Evolutionary conservation across 2,113 vertebrate species (phyloP), one percentile per base, ranked within the genome.

Genomic region (Pitta sordida): DNA sequence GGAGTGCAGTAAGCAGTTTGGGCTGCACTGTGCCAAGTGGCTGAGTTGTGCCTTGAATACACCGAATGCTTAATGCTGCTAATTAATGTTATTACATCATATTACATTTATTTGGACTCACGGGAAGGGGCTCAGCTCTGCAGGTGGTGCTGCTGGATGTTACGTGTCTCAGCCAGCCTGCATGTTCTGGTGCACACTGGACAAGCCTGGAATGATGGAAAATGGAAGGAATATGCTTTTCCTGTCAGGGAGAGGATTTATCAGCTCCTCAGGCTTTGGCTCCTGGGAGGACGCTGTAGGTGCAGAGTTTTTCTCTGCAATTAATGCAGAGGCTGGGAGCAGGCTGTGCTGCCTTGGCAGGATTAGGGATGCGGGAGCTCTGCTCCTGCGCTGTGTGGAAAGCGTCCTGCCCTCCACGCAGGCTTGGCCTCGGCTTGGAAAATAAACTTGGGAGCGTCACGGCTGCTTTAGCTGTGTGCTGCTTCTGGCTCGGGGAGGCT

Each of bases 81-180:
- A 91, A 93, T 96, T 88, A 86, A 70, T 58, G 58, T 74, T 81
- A 73, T 93, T 71, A 83, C 74, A 48, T 94, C 92, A 81, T 86
- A 76, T n/a, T 74, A 55, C 48, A 58, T 83, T 91, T 80, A 81
- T 62, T 73, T 79, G 78, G 84, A 7, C 55, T 86, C 0, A 0
- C 43, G 65, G 82, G 71, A 81, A 76, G 55, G 52, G 48, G 24
- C 71, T 60, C 29, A 44, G 2, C 46, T 12, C 44, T 2, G 1
- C 24, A 67, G 32, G 48, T 6, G 2, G 22, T 67, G 73, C 84
- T n/a, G 53, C 80, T 76, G 71, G 30, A 1, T 37, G 53, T 59
- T 63, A 27, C 77, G 65, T 46, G 13, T 15, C 53, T 80, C 46
- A 15, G 52, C 59, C 1, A 1, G 6, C 23, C 53, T 3, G 3